Percentiles rank a stretch among this genome's conserved stretches.
Conservation (phyloP, 2,888 invertebrate genomes). For the Ligdia adustata region DNA sequence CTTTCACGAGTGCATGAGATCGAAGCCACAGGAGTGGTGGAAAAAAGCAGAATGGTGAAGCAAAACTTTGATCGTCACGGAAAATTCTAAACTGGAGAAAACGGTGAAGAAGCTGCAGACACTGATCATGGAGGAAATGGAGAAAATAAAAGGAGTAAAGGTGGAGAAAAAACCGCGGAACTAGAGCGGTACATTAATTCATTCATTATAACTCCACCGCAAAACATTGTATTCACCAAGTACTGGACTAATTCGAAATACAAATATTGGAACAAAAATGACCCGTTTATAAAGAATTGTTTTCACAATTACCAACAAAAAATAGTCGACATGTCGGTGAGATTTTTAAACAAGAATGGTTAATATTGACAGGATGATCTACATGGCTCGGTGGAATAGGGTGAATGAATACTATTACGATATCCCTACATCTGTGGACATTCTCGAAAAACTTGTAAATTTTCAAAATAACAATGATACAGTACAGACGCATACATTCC, state of each 20-base stretch:
- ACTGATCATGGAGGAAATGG: not conserved
- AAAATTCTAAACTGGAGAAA: not conserved
- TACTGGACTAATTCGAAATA: conserved; percentile 1
- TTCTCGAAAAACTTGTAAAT: not conserved
- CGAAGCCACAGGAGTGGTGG: conserved; percentile 16
- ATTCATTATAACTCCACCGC: conserved; percentile 9
- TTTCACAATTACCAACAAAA: conserved; percentile 1
- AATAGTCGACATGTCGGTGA: not conserved
- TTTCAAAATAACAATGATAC: not conserved
- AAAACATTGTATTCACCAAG: conserved; percentile 2
- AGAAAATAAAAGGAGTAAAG: conserved; percentile 13
- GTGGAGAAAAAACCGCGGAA: conserved; percentile 18
- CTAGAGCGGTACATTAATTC: conserved; percentile 8
- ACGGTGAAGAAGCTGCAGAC: not conserved
- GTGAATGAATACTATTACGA: not conserved
- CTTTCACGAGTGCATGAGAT: conserved; percentile 16
- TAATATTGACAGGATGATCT: not conserved
- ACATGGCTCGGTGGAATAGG: not conserved
- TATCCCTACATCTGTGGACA: not conserved
- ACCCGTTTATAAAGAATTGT: conserved; percentile 11
- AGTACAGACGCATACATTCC: not conserved
- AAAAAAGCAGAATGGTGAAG: conserved; percentile 3
- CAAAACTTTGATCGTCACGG: conserved; percentile 3
- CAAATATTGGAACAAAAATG: conserved; percentile 6
- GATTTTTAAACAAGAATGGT: not conserved